Percentiles rank a stretch among this genome's conserved stretches.
Conservation (phyloP, 2,888 invertebrate species). For the Harpagoxenus sublaevis region DNA sequence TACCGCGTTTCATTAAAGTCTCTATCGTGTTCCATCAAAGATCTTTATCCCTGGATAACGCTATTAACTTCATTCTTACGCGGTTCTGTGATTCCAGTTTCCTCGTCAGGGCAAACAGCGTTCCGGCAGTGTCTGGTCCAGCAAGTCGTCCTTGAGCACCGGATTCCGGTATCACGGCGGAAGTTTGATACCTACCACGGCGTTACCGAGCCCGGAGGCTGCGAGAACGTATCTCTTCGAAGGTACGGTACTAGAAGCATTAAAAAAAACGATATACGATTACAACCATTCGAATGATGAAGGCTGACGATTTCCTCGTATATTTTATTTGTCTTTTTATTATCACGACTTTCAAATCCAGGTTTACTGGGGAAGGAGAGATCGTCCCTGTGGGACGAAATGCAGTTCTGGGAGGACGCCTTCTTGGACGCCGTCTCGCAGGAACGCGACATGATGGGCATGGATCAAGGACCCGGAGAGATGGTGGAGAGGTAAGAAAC, state of each 20-base stretch:
- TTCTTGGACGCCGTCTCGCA: conserved; percentile 99
- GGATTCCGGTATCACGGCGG: conserved; percentile 96
- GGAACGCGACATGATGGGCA: conserved; percentile 99
- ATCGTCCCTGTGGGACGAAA: conserved; percentile 98
- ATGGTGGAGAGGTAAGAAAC: conserved; percentile 95
- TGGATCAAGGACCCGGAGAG: conserved; percentile 99
- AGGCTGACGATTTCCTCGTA: not conserved
- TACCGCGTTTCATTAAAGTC: conserved; percentile 23
- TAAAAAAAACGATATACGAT: not conserved
- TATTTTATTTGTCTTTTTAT: not conserved
- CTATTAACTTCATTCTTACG: conserved; percentile 30
- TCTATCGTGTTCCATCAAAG: not conserved
- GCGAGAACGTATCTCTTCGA: conserved; percentile 97
- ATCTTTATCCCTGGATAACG: not conserved
- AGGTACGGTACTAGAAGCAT: conserved; percentile 86
- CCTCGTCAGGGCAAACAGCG: conserved; percentile 92
- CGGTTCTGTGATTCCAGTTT: conserved; percentile 87
- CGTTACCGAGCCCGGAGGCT: conserved; percentile 96
- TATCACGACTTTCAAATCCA: conserved; percentile 63
- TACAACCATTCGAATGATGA: not conserved
- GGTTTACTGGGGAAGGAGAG: conserved; percentile 91
- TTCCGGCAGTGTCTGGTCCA: conserved; percentile 95
- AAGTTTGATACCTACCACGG: conserved; percentile 92
- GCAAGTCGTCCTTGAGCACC: conserved; percentile 94
- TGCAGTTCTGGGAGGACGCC: conserved; percentile 99